phyloP scores from a whole-genome alignment of 2,888 invertebrate genomes.

The Syrphus vitripennis region DNA sequence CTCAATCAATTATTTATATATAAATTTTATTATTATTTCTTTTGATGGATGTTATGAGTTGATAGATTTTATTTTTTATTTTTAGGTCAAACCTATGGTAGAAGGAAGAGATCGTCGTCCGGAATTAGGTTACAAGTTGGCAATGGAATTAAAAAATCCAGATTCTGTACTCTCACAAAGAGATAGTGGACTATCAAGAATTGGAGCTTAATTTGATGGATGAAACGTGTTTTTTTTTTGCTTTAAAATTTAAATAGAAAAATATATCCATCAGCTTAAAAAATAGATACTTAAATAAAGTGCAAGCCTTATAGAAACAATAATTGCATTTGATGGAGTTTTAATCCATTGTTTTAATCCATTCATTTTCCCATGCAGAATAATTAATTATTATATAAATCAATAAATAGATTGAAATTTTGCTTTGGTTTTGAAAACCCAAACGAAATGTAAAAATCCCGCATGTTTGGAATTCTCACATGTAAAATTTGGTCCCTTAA shows the following conservation, averaged over 20 bases:
- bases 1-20: conserved; percentile 31
- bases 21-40: not conserved
- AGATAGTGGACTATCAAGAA: conserved; percentile 72
- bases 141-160: conserved; percentile 89
- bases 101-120: conserved; percentile 93
- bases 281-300: too few relatives aligned
- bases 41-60: not conserved
- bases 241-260: too few relatives aligned
- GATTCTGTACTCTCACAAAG: conserved; percentile 81
- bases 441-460: too few relatives aligned
- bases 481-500: too few relatives aligned
- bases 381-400: too few relatives aligned
- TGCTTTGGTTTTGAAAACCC: too few relatives aligned
- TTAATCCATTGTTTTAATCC: too few relatives aligned
- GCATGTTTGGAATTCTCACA: too few relatives aligned
- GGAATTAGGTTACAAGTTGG: conserved; percentile 93
- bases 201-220: not conserved
- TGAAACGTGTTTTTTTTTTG: not conserved
- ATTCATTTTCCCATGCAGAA: too few relatives aligned
- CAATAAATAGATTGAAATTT: too few relatives aligned
- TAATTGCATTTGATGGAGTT: not conserved
- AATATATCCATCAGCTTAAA: too few relatives aligned
- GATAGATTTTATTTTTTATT: conserved; percentile 36
- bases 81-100: conserved; percentile 92
- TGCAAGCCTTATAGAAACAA: not conserved